Base-by-base conservation (phyloP, 2,888 invertebrate genomes). In the Synanthedon vespiformis region DNA sequence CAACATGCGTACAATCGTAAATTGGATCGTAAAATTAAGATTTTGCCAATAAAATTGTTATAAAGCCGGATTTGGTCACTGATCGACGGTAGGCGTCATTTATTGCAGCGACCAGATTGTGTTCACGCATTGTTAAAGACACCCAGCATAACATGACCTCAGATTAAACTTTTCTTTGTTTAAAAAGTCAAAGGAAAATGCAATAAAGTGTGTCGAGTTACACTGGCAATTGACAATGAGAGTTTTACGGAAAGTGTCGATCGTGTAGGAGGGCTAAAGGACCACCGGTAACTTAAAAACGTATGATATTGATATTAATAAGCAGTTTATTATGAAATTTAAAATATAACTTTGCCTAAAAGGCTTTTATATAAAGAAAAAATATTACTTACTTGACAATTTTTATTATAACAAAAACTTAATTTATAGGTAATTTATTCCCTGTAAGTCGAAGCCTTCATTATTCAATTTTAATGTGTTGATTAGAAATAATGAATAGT, bases 1-100 rank as follows among this genome's bases (percentile, higher is more conserved):
- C 59, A 68, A 68, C 59, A 62, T 65, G 69, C 67, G 62, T 66
- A 65, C 72, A 61, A 65, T 58, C 58, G 61, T 62, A 60, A 61
- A 60, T 54, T 57, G 61, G 57, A 60, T 62, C 61, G 59, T 71
- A 67, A 75, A 73, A 70, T 70, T 69, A 70, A 70, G 63, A 65
- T 72, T 70, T 68, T 55, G 62, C 60, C 61, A 65, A 68, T 67
- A 69, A 68, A 67, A 65, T 56, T 57, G 59, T 61, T 57, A 58
- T 70, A 68, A 72, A 57, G 63, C 57, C 61, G 58, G 56, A 65
- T 72, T 65, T 59, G 65, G 63, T 58, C 55, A 55, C 56, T 53
- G 52, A 56, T 57, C 18, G 41, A 52, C 55, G 54, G 76, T 71
- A 69, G 76, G 74, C 67, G 74, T 58, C 56, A 58, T 64, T 68